Evolutionary conservation across 2,888 invertebrate species (phyloP).

Genomic region (Apocheima hispidaria): DNA sequence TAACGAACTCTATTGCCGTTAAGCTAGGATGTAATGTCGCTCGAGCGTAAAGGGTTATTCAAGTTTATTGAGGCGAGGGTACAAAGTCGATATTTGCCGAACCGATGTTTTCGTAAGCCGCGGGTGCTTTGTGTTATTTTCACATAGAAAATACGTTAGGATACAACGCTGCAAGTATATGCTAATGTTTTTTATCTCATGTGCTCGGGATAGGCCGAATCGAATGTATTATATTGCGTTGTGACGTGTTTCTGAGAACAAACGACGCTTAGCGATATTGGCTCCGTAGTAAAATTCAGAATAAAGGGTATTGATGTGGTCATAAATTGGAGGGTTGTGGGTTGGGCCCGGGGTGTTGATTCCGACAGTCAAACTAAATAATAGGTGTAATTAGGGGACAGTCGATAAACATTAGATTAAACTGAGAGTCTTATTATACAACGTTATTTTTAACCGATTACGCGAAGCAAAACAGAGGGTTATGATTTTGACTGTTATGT

Average conservation of each 20-base stretch:
- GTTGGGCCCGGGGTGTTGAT: slow-evolving; percentile 13
- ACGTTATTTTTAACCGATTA: no score
- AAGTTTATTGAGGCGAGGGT: slow-evolving; percentile 45
- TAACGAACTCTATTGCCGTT: slow-evolving; percentile 48
- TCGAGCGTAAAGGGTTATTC: slow-evolving; percentile 33
- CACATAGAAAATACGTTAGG: slow-evolving; percentile 63
- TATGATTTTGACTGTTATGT: no score
- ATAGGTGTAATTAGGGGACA: neutral
- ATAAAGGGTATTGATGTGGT: slow-evolving; percentile 37
- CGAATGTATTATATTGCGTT: slow-evolving; percentile 67
- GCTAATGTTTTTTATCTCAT: slow-evolving; percentile 73
- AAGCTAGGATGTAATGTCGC: slow-evolving; percentile 40
- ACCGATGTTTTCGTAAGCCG: slow-evolving; percentile 52
- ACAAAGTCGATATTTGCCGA: slow-evolving; percentile 60
- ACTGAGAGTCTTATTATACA: neutral
- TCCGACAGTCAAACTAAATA: neutral
- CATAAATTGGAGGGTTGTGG: slow-evolving; percentile 31
- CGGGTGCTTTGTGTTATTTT: slow-evolving; percentile 60
- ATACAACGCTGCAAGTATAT: slow-evolving; percentile 60
- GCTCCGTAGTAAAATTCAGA: slow-evolving; percentile 37
- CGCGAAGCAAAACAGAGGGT: no score
- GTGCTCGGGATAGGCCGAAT: slow-evolving; percentile 59
- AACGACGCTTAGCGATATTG: slow-evolving; percentile 48
- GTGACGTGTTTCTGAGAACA: slow-evolving; percentile 52
- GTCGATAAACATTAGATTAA: neutral